Percentiles rank a stretch among this genome's conserved stretches.
phyloP scores from a whole-genome alignment of 2,797 vertebrate species.

The Cynodonichthys magdalenae region DNA sequence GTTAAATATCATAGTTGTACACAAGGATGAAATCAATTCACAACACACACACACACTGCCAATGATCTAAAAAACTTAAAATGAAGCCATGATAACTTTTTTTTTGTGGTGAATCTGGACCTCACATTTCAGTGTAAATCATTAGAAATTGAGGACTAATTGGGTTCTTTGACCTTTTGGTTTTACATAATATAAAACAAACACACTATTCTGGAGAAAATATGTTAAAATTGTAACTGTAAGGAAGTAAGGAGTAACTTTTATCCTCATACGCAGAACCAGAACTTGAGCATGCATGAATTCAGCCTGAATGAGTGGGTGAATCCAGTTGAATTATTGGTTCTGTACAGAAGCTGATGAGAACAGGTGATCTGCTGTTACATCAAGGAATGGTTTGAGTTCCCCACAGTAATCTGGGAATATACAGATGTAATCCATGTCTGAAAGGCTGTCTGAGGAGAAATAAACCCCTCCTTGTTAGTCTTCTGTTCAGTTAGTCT shows the following conservation, averaged over 20 bases:
- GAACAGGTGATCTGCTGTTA: slow-evolving; percentile 48
- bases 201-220: slow-evolving; percentile 8
- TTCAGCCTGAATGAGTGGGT: background rate
- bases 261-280: background rate
- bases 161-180: slow-evolving; percentile 52
- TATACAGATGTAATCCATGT: slow-evolving; percentile 59
- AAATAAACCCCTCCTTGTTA: slow-evolving; percentile 38
- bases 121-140: slow-evolving; percentile 7
- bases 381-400: slow-evolving; percentile 48
- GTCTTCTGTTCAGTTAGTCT: slow-evolving; percentile 26
- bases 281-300: background rate
- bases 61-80: slow-evolving; percentile 18
- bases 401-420: slow-evolving; percentile 63
- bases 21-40: slow-evolving; percentile 29
- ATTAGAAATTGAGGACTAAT: slow-evolving; percentile 22
- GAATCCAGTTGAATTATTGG: background rate
- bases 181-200: slow-evolving; percentile 15
- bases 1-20: slow-evolving; percentile 16
- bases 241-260: slow-evolving; percentile 15
- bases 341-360: slow-evolving; percentile 17
- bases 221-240: slow-evolving; percentile 14
- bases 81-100: slow-evolving; percentile 24
- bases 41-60: background rate
- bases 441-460: slow-evolving; percentile 34
- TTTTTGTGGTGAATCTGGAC: slow-evolving; percentile 21